A percentile compares a stretch with the other conserved stretches of the same genome.
phyloP scores from a whole-genome alignment of 2,888 invertebrate genomes.

The Antheraea yamamai region DNA sequence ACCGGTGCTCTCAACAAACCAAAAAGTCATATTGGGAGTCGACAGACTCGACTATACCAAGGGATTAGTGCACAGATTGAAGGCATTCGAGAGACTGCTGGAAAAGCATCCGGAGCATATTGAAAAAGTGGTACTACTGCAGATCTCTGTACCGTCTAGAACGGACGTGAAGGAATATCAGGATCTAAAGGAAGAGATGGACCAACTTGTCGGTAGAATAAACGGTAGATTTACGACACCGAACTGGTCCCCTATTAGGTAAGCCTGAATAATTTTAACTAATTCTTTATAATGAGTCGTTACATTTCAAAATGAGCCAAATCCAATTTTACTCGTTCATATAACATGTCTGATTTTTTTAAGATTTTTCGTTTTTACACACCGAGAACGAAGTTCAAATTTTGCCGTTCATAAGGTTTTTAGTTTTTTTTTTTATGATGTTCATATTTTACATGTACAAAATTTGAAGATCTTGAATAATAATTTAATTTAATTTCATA shows the following conservation, averaged over 20 bases:
- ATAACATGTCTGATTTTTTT: too few species aligned
- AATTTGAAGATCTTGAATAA: too few species aligned
- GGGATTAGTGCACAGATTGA: constrained; percentile 90
- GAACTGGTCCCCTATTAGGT: constrained; percentile 94
- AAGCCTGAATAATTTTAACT: constrained; percentile 24
- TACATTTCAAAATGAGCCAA: too few species aligned
- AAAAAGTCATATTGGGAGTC: constrained; percentile 92
- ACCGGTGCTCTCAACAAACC: constrained; percentile 86
- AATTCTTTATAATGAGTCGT: too few species aligned
- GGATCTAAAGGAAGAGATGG: constrained; percentile 94
- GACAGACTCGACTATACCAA: constrained; percentile 96
- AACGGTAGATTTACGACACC: constrained; percentile 95
- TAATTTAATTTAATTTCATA: too few species aligned
- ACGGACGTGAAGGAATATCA: constrained; percentile 95
- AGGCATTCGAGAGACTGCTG: constrained; percentile 90
- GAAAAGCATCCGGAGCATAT: constrained; percentile 93
- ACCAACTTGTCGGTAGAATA: constrained; percentile 93
- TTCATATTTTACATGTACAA: too few species aligned
- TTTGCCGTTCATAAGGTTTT: too few species aligned
- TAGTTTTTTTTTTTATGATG: too few species aligned
- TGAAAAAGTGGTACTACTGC: constrained; percentile 90
- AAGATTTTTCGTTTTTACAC: too few species aligned
- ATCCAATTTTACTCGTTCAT: too few species aligned
- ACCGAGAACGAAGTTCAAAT: too few species aligned
- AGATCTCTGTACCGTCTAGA: constrained; percentile 93